Evolutionary conservation across 2,797 vertebrate species (phyloP).

Genomic region (Epinephelus coioides): DNA sequence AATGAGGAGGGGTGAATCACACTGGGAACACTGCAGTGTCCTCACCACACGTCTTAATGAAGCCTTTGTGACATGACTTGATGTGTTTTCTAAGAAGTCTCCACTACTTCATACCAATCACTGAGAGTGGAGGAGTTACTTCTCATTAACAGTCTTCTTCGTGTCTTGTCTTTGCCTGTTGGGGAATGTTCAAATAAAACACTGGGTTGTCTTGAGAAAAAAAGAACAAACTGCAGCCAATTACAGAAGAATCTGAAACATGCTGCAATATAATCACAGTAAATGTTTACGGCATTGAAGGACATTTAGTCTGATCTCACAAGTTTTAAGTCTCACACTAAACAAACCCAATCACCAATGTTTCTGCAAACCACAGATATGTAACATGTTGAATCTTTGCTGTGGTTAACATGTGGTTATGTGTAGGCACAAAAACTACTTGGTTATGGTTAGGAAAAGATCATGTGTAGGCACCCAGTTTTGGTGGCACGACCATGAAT

Average conservation of each 20-base stretch:
- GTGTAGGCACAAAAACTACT: too few species aligned
- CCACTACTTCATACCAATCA: constrained; percentile 12
- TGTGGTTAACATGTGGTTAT: too few species aligned
- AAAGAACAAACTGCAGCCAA: background rate
- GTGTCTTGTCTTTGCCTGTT: background rate
- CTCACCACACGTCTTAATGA: constrained; percentile 43
- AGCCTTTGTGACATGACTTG: constrained; percentile 47
- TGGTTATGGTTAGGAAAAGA: too few species aligned
- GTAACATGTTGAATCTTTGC: too few species aligned
- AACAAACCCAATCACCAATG: too few species aligned
- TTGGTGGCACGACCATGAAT: too few species aligned
- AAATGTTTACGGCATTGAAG: background rate
- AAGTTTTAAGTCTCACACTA: background rate
- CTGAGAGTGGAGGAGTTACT: background rate
- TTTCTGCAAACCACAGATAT: too few species aligned
- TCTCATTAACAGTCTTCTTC: background rate
- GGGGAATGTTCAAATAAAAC: background rate
- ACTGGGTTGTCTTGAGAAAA: background rate
- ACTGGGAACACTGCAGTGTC: constrained; percentile 42
- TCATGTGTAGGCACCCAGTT: too few species aligned
- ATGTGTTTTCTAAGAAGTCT: constrained; percentile 43
- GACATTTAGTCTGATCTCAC: background rate
- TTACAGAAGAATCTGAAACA: background rate
- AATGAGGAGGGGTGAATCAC: constrained; percentile 74
- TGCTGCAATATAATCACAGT: background rate